These are phyloP conservation scores for Ametastegia equiseti DNA, from an alignment of 2,888 invertebrate species.

Conservation along the genomic window DNA sequence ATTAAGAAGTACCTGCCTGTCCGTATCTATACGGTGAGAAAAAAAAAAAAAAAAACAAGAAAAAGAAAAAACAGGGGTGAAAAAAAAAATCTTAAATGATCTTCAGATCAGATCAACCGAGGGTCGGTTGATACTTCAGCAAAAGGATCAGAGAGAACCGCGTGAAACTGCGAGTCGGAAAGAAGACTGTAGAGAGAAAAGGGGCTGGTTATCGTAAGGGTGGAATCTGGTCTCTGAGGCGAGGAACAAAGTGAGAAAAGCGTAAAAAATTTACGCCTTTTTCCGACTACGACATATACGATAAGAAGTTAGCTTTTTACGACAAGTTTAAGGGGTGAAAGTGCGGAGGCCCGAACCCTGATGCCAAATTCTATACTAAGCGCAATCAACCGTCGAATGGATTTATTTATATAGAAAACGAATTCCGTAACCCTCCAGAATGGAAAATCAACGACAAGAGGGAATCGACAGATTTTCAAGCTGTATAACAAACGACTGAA, in stretches of 20 bases:
- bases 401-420: slow-evolving; percentile 20
- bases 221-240: slow-evolving; percentile 31
- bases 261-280: slow-evolving; percentile 44
- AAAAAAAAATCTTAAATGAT: not conserved
- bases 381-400: slow-evolving; percentile 33
- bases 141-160: not conserved
- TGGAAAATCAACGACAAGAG: not conserved
- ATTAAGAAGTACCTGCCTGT: not conserved
- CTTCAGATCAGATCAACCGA: not conserved
- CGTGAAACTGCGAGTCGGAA: not conserved
- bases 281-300: slow-evolving; percentile 20
- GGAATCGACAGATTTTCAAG: not conserved
- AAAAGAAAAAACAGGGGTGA: too few species aligned
- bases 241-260: slow-evolving; percentile 40
- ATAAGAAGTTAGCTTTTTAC: slow-evolving; percentile 37
- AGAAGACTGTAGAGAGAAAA: not conserved
- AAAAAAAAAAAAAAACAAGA: too few species aligned
- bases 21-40: not conserved
- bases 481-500: not conserved
- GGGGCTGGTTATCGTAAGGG: slow-evolving; percentile 3
- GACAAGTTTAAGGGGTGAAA: slow-evolving; percentile 23
- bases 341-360: slow-evolving; percentile 1
- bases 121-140: slow-evolving; percentile 8
- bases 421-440: not conserved
- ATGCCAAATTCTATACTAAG: not conserved